These are phyloP conservation scores for Montipora foliosa DNA, from an alignment of 64 coral and sea anemone genomes.

Conservation along the genomic window DNA sequence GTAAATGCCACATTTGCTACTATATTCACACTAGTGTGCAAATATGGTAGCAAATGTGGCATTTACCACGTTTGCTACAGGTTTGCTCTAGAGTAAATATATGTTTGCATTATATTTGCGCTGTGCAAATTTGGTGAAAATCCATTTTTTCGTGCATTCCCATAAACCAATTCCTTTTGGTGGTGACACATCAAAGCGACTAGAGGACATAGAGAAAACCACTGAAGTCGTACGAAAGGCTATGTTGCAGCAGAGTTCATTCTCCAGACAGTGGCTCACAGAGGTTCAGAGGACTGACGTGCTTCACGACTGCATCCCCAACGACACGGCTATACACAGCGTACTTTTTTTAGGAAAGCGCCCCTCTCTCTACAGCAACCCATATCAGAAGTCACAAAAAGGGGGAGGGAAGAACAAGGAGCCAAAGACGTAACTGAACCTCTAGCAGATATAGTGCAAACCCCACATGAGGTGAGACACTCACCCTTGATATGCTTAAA, in stretches of 20 bases:
- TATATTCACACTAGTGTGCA: too few relatives aligned
- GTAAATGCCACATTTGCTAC: too few relatives aligned
- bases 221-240: not conserved
- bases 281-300: not conserved
- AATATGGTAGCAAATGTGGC: too few relatives aligned
- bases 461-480: not conserved
- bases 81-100: too few relatives aligned
- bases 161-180: slow-evolving; percentile 22
- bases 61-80: too few relatives aligned
- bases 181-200: too few relatives aligned
- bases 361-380: not conserved
- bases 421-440: not conserved
- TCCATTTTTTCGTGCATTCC: not conserved
- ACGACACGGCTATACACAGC: not conserved
- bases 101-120: too few relatives aligned
- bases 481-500: not conserved
- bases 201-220: too few relatives aligned
- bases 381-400: not conserved
- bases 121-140: too few relatives aligned
- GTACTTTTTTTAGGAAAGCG: slow-evolving; percentile 52
- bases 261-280: slow-evolving; percentile 12
- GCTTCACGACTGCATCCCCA: not conserved
- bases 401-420: slow-evolving; percentile 30
- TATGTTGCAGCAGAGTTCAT: slow-evolving; percentile 3
- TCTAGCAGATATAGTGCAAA: not conserved